Evolutionary conservation across 2,797 vertebrate species (phyloP), one percentile per base, ranked within the genome.

Genomic region (Toxotes lorentzi): DNA sequence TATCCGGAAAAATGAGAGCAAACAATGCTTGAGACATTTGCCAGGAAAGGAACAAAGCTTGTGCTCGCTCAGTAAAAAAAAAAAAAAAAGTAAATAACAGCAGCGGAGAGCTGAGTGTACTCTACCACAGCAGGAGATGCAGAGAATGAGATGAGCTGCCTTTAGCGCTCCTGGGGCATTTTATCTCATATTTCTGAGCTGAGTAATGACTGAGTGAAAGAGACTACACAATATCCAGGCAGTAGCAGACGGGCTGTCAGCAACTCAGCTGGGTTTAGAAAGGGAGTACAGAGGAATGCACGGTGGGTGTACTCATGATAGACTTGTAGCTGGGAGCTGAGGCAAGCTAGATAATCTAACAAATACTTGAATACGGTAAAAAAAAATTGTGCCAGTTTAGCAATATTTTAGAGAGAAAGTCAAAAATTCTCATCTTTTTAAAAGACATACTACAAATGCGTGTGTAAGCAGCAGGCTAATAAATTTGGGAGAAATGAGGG

Each of bases 111-210:
- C 59, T 12, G 59, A 79, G 53, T 30, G 23, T 54, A 17, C 45
- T 32, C 19, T 27, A 27, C 48, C 35, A 16, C 27, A 57, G 75
- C 58, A 40, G 48, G 69, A 77, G 67, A 70, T n/a, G 69, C 60
- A 73, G 73, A 60, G 70, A 76, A 60, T 30, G 59, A 83, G 83
- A 79, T 64, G 73, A 81, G 72, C 81, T 87, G 73, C 64, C 63
- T 82, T 62, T 0, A 51, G 73, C 11, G 48, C 90, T 88, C 87
- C 89, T 19, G 76, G 54, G 79, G 83, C 84, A 62, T 60, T 88
- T 78, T 61, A 82, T 78, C 90, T 92, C 87, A 89, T 89, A 84
- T 87, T 92, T 91, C 73, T 71, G 70, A 61, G 75, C 82, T 69
- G 89, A 91, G 88, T 91, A 92, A 92, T 84, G 83, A 78, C 83